Base-by-base conservation (phyloP, 2,113 vertebrate genomes). In the Butorides virescens region DNA sequence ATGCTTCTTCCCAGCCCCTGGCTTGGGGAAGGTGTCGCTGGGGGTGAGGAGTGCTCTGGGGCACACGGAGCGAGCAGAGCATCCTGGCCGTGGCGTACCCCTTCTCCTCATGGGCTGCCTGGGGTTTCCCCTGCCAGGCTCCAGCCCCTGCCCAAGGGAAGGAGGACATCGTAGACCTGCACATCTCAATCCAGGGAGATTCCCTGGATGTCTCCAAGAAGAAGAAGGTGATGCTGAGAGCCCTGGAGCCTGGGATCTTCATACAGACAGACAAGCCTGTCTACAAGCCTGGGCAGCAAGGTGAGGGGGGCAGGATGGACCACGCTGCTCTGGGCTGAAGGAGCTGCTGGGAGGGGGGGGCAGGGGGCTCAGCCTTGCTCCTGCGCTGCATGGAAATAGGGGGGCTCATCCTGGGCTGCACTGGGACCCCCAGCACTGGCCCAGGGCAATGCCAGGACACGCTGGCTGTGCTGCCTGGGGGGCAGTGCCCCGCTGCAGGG, bases 251-350 rank as follows among this genome's bases (percentile, higher is more conserved):
- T 13, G 91, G 91, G n/a, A 36, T 96, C 55, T 67, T 96, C 65
- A 70, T 95, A 36, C 81, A 95, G 93, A 95, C 94, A 3, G 96
- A 94, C 70, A 96, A 93, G 32, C 70, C 91, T 58, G 56, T 96
- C 61, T 95, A 95, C 88, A 96, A 92, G n/a, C 91, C 94, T 11
- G 94, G 91, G 21, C 96, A 96, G 70, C 22, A 87, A 85, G 96
- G 96, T 96, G 94, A 85, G 88, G 22, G 37, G 12, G 9, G 11
- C 46, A 42, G 68, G 46, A 42, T 36, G 47, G 44, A 52, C 22
- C 36, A 36, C 8, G 7, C 36, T 15, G 32, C 32, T 62, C 71
- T 37, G 52, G 47, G 32, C 25, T 81, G 63, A 50, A n/a, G 72
- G 59, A n/a, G 14, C 53, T 67, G 44, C 3, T 36, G 77, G 81